A percentile compares a stretch with the other conserved stretches of the same genome.
Evolutionary conservation across 2,797 vertebrate genomes (phyloP).

Genomic region (Apodemus agrarius): DNA sequence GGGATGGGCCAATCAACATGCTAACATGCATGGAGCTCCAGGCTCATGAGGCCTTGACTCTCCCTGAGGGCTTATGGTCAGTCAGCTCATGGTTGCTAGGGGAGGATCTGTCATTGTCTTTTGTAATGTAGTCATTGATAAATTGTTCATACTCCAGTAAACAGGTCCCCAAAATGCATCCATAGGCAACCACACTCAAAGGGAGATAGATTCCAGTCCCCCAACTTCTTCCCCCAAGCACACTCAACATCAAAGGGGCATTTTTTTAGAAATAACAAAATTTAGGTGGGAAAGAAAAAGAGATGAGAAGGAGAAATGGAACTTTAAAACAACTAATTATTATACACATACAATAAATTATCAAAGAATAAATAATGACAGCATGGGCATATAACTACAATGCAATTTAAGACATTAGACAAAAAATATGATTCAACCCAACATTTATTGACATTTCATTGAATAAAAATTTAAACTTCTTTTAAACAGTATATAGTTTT

Average conservation of each 20-base stretch:
- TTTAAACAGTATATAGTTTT: not conserved
- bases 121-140: not conserved
- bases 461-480: not conserved
- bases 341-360: not conserved
- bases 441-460: not conserved
- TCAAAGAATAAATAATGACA: not conserved
- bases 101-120: not conserved
- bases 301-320: not conserved
- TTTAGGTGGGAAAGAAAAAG: not conserved
- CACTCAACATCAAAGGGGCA: not conserved
- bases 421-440: not conserved
- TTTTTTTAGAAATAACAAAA: not conserved
- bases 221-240: not conserved
- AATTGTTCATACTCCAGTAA: not conserved
- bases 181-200: not conserved
- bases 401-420: not conserved
- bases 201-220: not conserved
- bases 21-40: not conserved
- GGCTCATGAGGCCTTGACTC: not conserved
- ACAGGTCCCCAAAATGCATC: too few species aligned
- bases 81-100: not conserved
- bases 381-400: not conserved
- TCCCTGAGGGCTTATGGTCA: not conserved
- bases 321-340: not conserved
- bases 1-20: too few species aligned